Evolutionary conservation across 2,113 vertebrate species (phyloP), one percentile per base, ranked within the genome.

Genomic region (Lota lota): DNA sequence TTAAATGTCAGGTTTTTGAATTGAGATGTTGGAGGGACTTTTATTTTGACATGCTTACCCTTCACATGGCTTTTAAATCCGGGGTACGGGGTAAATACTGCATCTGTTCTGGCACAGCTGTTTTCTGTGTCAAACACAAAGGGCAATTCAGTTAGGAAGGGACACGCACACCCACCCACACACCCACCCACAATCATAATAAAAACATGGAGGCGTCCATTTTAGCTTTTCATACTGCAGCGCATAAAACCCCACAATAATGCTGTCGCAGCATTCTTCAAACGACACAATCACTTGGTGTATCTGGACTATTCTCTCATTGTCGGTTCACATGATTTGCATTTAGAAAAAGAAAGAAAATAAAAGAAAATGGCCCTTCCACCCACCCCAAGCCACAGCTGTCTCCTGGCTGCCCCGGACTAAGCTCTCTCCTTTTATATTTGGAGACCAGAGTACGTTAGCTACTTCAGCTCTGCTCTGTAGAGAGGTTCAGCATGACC

Each of bases 1-100:
- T 40, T 40, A 40, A 40, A 40, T 7, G 36, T 40, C 36, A 40
- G 36, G 3, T 3, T 40, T 40, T 10, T 40, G 36, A 40, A 40
- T 5, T 1, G 36, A 40, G 36, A 40, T 40, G 36, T 10, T 40
- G 1, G 36, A 11, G 36, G 62, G n/a, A 68, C 53, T 7, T 72
- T 12, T 10, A 59, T 66, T 50, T 59, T 40, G 36, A 40, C 36
- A 40, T 40, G 72, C 73, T 80, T 84, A 99, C 97, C 96, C 90
- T 96, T 99, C 58, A 99, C 93, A 18, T 99, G 97, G 89, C 97
- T 99, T 93, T 97, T 98, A 89, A 96, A 97, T 85, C 97, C 97
- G 17, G 97, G 97, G 69, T 95, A 98, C 12, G 97, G 97, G 58
- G 97, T 99, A 83, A 99, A 99, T 84, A 99, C 84, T 0, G 97